A percentile compares a stretch with the other conserved stretches of the same genome.
phyloP scores from a whole-genome alignment of 2,113 vertebrate species.

The Urocolius indicus region DNA sequence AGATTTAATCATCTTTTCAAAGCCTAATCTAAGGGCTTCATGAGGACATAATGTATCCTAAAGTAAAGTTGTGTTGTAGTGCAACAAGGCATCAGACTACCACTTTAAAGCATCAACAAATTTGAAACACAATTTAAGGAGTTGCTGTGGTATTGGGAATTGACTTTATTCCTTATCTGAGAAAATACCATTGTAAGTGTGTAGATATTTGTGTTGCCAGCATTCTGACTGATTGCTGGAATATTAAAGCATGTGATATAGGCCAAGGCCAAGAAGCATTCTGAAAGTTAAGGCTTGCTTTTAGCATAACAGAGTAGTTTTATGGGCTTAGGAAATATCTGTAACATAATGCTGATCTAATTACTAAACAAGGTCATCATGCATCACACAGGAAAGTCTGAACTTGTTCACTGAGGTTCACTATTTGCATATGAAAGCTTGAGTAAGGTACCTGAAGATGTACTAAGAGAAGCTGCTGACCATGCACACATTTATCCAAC shows the following conservation, averaged over 20 bases:
- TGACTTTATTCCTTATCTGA: background rate
- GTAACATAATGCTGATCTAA: background rate
- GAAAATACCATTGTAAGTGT: background rate
- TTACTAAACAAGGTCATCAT: background rate
- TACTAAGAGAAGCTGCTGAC: background rate
- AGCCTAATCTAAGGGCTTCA: background rate
- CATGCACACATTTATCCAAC: background rate
- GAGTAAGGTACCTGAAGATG: background rate
- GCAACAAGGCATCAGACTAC: background rate
- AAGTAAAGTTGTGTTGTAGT: background rate
- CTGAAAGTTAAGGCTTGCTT: background rate
- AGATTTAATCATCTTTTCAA: background rate
- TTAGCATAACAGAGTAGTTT: background rate
- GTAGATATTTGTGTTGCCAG: background rate
- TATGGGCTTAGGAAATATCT: background rate
- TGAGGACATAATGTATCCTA: background rate
- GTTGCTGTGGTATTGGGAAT: background rate
- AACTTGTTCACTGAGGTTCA: background rate
- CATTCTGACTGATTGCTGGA: background rate
- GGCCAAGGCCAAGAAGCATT: background rate
- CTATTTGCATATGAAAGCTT: background rate
- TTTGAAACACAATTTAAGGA: background rate
- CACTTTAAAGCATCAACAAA: background rate
- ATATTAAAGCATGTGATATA: background rate
- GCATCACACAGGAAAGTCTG: background rate